Base-by-base conservation (phyloP, 2,888 invertebrate species). In the Sussaba pulchella region DNA sequence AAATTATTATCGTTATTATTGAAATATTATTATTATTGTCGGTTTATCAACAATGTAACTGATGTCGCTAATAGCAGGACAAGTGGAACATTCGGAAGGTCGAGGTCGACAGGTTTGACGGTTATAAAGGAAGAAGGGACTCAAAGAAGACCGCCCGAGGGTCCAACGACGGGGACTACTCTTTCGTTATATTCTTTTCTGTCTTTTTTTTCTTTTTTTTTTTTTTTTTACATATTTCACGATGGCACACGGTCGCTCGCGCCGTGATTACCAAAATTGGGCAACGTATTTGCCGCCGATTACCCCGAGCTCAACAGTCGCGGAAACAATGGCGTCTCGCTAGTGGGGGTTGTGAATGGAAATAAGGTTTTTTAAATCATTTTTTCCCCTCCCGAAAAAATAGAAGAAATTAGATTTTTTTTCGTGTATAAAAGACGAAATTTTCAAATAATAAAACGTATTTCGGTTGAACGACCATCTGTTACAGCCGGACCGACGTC, bases 281-380 rank as follows among this genome's bases (percentile, higher is more conserved):
- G 81, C 85, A 73, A 83, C 86, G 88, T 88, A 90, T 91, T 90
- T 88, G 90, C 87, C 88, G 87, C 89, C 91, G 78, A 91, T 91
- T 91, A 91, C 89, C 4, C 87, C 87, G 45, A 71, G 57, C 63
- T 89, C 88, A 91, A 90, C 89, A 90, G 88, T 91, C 89, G 89
- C 87, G 90, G 91, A 31, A 90, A 89, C 89, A 87, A 88, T 88
- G 82, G 82, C 81, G 67, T 70, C 76, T 31, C 31, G 6, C 69
- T 66, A 70, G 82, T 73, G 82, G 81, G 72, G 73, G 81, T 67
- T 81, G 78, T 71, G 85, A 78, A 82, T 81, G 84, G 79, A 81
- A 82, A 81, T 84, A 83, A 19, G 10, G 14, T 10, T 10, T 31
- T 10, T 21, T 45, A 67, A 17, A 21, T 31, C 31, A 5, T 31